Base-by-base conservation (phyloP, 1,140 invertebrate species). In the Bathynomus jamesi region DNA sequence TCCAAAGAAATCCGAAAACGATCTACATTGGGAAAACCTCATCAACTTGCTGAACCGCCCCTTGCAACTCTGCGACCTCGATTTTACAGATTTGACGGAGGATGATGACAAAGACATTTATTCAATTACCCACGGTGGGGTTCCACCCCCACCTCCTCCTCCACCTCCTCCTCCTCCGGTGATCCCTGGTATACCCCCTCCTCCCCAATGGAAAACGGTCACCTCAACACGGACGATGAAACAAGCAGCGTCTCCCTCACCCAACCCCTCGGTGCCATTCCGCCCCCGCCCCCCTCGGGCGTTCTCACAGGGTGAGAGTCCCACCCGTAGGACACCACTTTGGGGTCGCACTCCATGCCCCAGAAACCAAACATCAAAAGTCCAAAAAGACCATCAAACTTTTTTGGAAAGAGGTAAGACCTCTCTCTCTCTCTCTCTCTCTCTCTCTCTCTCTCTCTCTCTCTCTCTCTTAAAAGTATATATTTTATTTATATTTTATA, bases 381-480 rank as follows among this genome's bases (percentile, higher is more conserved):
- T 95, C 89, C 78, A 98, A 97, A 82, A 98, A 98, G 82, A 98
- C 96, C n/a, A 90, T 99, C 4, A 98, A 98, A 84, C 84, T 99
- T n/a, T 99, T 99, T 82, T 99, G 97, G 97, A 93, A 93, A 81
- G 94, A 98, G 84, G 83, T 87, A 3, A 81, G 83, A 65, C 11
- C 21, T n/a, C n/a, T n/a, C n/a, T n/a, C n/a, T n/a, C n/a, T n/a
- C n/a, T n/a, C n/a, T n/a, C n/a, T n/a, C n/a, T n/a, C n/a, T n/a
- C n/a, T n/a, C n/a, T n/a, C n/a, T n/a, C n/a, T n/a, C n/a, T n/a
- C n/a, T n/a, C n/a, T n/a, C n/a, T n/a, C n/a, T n/a, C n/a, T n/a
- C n/a, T n/a, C n/a, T n/a, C n/a, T n/a, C n/a, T n/a, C n/a, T n/a
- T n/a, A n/a, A n/a, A n/a, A n/a, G n/a, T n/a, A n/a, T n/a, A n/a